Conservation (phyloP, 2,888 invertebrate genomes). For the Chalcis sispes region DNA sequence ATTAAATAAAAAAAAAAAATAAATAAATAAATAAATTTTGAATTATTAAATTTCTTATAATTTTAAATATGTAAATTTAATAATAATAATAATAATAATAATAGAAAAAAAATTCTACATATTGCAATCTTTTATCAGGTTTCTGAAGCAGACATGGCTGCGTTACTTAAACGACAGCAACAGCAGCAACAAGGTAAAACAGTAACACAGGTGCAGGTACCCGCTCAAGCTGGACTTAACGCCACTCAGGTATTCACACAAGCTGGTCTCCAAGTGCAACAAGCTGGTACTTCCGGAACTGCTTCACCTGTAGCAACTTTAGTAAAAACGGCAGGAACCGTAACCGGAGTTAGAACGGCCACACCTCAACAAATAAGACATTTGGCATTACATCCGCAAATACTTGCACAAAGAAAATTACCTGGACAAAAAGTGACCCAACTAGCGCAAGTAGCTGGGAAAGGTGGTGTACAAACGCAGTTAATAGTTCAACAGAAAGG, state of each 20-base stretch:
- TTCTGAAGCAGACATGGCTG: constrained; percentile 80
- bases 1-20: not conserved
- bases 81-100: too few relatives aligned
- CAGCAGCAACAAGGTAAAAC: constrained; percentile 70
- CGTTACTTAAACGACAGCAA: constrained; percentile 79
- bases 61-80: not conserved
- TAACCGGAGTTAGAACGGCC: constrained; percentile 78
- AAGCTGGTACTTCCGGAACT: constrained; percentile 75
- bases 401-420: constrained; percentile 79
- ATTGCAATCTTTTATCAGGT: constrained; percentile 65
- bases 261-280: constrained; percentile 77
- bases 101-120: too few relatives aligned
- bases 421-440: constrained; percentile 81
- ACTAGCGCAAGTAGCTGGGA: constrained; percentile 77
- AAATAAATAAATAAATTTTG: not conserved
- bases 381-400: constrained; percentile 80
- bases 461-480: constrained; percentile 80
- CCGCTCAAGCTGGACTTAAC: constrained; percentile 71
- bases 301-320: constrained; percentile 80
- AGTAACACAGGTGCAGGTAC: constrained; percentile 74
- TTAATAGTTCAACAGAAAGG: constrained; percentile 84
- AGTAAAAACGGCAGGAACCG: constrained; percentile 78
- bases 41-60: not conserved
- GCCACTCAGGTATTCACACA: constrained; percentile 80
- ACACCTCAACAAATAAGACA: constrained; percentile 83